A percentile compares a stretch with the other conserved stretches of the same genome.
These are phyloP conservation scores for Catharus minimus DNA, from an alignment of 2,113 vertebrate genomes.

Conservation along the genomic window DNA sequence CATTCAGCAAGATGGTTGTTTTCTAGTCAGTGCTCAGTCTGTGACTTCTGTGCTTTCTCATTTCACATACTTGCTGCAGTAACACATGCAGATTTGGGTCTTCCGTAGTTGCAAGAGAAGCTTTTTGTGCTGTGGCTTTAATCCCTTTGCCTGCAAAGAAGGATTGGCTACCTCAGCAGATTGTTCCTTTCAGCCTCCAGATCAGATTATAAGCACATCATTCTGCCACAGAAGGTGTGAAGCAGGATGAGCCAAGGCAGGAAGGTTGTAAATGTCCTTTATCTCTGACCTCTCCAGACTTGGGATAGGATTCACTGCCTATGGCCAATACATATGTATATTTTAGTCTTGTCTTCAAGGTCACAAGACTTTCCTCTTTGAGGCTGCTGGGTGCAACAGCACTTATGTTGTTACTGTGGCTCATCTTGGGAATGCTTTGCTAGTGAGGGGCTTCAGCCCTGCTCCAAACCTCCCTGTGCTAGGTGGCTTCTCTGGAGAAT, in stretches of 20 bases:
- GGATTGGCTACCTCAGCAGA: background rate
- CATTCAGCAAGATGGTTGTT: background rate
- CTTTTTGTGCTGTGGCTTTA: background rate
- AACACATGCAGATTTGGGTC: background rate
- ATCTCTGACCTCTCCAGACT: background rate
- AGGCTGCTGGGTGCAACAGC: background rate
- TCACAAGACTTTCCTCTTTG: background rate
- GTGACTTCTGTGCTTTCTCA: background rate
- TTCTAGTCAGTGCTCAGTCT: background rate
- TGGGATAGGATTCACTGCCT: background rate
- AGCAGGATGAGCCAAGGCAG: background rate
- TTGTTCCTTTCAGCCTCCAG: background rate
- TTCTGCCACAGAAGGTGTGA: background rate
- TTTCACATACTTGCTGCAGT: background rate
- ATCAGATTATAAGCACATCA: background rate
- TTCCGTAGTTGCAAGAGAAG: background rate
- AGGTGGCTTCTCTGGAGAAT: background rate
- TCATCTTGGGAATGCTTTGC: background rate
- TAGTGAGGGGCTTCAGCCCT: background rate
- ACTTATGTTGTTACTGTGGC: rapidly evolving
- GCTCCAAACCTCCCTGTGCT: background rate
- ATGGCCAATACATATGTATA: background rate
- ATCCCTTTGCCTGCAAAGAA: background rate
- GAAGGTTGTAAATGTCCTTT: background rate
- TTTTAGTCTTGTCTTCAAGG: background rate